Evolutionary conservation across 53 echinoderm and acorn worm genomes (phyloP).

Genomic region (Antedon mediterranea): DNA sequence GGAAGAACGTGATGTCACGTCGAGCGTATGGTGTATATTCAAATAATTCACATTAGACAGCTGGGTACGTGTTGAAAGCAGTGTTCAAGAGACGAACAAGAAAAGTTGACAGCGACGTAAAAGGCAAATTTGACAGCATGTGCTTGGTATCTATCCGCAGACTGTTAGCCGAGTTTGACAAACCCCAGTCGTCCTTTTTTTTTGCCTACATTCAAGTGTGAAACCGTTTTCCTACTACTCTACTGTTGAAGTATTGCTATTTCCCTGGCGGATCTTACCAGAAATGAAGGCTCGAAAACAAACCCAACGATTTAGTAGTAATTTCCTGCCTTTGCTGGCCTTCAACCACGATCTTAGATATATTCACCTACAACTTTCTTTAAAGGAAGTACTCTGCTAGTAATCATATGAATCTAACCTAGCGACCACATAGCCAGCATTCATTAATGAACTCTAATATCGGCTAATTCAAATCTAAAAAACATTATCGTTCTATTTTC

Average conservation of each 20-base stretch:
- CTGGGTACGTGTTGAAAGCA: neutral
- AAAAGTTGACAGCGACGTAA: neutral
- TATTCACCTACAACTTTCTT: neutral
- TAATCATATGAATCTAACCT: neutral
- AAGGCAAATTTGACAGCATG: neutral
- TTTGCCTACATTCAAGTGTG: neutral
- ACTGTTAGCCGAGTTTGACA: neutral
- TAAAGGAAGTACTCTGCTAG: neutral
- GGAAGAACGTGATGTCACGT: neutral
- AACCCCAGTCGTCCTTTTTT: neutral
- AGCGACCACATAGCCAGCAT: neutral
- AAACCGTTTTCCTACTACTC: neutral
- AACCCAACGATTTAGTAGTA: constrained; percentile 1
- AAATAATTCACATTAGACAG: neutral
- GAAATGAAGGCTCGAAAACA: constrained; percentile 1
- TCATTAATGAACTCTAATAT: neutral
- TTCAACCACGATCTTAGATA: neutral
- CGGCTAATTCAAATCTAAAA: too few species aligned
- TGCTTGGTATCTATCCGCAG: neutral
- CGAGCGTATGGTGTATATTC: neutral
- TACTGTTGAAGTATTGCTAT: neutral
- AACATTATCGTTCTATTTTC: too few species aligned
- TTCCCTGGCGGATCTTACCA: neutral
- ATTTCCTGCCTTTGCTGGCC: neutral
- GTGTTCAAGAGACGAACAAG: constrained; percentile 1